Percentiles rank a stretch among this genome's conserved stretches.
Conservation (phyloP, 1,140 invertebrate genomes). For the Trichonephila inaurata region DNA sequence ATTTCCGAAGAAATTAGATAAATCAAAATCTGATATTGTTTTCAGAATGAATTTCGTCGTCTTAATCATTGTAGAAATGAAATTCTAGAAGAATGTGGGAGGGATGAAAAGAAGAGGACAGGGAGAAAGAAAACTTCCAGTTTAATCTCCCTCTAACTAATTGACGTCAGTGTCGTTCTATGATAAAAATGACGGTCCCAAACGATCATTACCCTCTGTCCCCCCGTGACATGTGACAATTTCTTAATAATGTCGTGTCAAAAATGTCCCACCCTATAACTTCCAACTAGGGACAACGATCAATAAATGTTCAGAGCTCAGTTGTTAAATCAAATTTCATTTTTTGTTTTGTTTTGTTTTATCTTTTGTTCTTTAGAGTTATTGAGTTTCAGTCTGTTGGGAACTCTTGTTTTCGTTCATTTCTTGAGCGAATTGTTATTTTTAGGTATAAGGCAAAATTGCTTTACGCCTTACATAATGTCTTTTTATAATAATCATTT, state of each 20-base stretch:
- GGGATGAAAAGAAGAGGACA: background rate
- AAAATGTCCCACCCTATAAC: constrained; percentile 38
- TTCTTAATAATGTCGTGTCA: constrained; percentile 71
- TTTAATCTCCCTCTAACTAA: constrained; percentile 59
- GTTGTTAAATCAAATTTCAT: background rate
- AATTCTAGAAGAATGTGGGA: background rate
- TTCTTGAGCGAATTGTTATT: too few relatives aligned
- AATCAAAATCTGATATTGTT: constrained; percentile 30
- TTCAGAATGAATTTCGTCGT: constrained; percentile 4
- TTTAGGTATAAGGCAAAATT: too few relatives aligned
- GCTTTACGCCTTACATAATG: too few relatives aligned
- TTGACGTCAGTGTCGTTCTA: constrained; percentile 56
- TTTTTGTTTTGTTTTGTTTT: constrained; percentile 28
- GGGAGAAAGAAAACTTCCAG: background rate
- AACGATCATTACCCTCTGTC: constrained; percentile 50
- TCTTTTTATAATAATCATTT: too few relatives aligned
- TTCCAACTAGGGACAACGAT: constrained; percentile 39
- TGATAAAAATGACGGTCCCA: constrained; percentile 35
- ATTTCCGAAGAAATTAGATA: constrained; percentile 13
- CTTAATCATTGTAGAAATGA: constrained; percentile 40
- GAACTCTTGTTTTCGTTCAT: too few relatives aligned
- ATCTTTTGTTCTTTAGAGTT: background rate
- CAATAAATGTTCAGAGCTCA: constrained; percentile 48
- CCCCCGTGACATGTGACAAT: constrained; percentile 63
- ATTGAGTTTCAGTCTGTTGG: too few relatives aligned